Evolutionary conservation across 2,797 vertebrate genomes (phyloP), one percentile per base, ranked within the genome.

Genomic region (Muraenolepis orangiensis): DNA sequence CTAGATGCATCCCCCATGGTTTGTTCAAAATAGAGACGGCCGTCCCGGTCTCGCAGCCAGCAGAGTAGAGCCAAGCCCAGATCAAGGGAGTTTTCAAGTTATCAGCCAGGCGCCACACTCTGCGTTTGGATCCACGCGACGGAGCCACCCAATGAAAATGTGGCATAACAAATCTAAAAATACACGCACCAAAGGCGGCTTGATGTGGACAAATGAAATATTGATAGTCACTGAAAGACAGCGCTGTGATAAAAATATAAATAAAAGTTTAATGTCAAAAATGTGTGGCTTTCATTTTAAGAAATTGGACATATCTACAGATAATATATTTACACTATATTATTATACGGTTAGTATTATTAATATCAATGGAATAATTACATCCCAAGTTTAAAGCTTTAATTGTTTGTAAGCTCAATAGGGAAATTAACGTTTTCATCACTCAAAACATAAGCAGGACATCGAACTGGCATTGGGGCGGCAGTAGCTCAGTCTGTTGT

Each of bases 11-110:
- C 85, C 91, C 87, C 76, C 67, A 85, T 84, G 89, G 84, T 90
- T 91, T 88, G 83, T 89, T 90, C 89, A 90, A 92, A 93, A 92
- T 90, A 90, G 88, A 82, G 80, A 69, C 83, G 84, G 78, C 88
- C 85, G 88, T 91, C 90, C 90, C 80, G 74, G 78, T 68, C 34
- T 71, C 79, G 80, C 79, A 82, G 74, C 87, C 74, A 86, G 78
- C 75, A 6, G 32, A 69, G 77, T 69, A 76, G 71, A 80, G 80
- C 77, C 80, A 81, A 75, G 77, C 80, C 76, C 83, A 78, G 85
- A 92, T 90, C 90, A 86, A 85, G 90, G 80, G 87, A 92, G 81
- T 85, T 90, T 73, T 78, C 76, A 72, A 85, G 84, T 87, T 89
- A 87, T 89, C 89, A 85, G 89, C 81, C 80, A 61, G 69, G 67